Evolutionary conservation across 2,888 invertebrate genomes (phyloP), one percentile per base, ranked within the genome.

Genomic region (Theodoxus fluviatilis): DNA sequence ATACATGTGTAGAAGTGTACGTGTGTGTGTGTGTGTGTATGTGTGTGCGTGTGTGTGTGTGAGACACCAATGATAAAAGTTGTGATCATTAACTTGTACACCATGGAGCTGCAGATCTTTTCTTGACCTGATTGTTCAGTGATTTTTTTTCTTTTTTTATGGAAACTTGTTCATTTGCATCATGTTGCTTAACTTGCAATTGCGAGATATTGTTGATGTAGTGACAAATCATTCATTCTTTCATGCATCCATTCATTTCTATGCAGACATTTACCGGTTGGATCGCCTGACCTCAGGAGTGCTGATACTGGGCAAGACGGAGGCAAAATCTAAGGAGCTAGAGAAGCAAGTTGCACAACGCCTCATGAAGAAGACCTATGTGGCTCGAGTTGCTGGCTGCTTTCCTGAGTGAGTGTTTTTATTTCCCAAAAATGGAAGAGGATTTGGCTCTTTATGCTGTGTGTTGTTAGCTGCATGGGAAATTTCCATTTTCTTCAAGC

Each of bases 231-330:
- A 12, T 43, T 43, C 9, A 43, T 43, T 43, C n/a, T n/a, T n/a
- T n/a, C n/a, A n/a, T n/a, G n/a, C n/a, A n/a, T n/a, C n/a, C n/a
- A n/a, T n/a, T n/a, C 12, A 52, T 52, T n/a, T 7, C 9, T 71
- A 7, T 76, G 22, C 77, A 88, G 88, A 95, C 78, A 94, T 97
- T 81, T 97, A 98, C 90, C 92, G 98, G 83, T 90, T 98, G 85
- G 99, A 99, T 90, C 91, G 99, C 84, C 90, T 98, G 85, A 99
- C 99, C 52, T 98, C 98, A 83, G 95, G 95, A 80, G 90, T 99
- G 59, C 88, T 99, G 69, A 90, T 99, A 57, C 95, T 99, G 87
- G 96, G 97, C 0, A 92, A 97, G 80, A 96, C 94, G 84, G 94
- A 94, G 67, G 94, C 94, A 87, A 95, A 94, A 87, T 96, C 98